Evolutionary conservation across 2,113 vertebrate species (phyloP).

Genomic region (Lycaon pictus): DNA sequence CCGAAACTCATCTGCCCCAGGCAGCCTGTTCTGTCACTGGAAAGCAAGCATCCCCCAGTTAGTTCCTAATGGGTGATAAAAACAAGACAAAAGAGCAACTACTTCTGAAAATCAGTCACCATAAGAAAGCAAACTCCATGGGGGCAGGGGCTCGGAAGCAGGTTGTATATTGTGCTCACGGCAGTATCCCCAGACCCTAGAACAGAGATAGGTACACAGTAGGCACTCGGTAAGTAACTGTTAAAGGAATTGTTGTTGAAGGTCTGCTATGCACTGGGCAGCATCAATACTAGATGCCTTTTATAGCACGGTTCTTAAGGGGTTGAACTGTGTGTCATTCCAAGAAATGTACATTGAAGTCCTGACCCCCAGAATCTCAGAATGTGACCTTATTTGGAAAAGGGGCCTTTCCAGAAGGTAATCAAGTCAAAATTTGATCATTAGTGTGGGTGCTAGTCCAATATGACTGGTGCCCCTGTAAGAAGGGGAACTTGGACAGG

Average conservation of each 20-base stretch:
- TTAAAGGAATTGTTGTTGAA: neutral
- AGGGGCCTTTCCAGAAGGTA: neutral
- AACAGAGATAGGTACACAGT: neutral
- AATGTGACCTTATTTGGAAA: neutral
- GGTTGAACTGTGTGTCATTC: neutral
- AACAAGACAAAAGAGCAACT: neutral
- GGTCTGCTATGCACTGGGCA: neutral
- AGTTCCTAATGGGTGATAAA: neutral
- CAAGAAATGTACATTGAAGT: neutral
- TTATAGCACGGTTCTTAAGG: rapidly evolving
- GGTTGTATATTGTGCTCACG: rapidly evolving
- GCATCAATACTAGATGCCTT: neutral
- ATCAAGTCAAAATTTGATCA: neutral
- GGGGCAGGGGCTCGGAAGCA: rapidly evolving
- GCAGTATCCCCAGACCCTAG: neutral
- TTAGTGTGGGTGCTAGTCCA: neutral
- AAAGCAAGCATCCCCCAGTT: neutral
- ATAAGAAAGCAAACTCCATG: neutral
- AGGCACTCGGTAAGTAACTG: rapidly evolving
- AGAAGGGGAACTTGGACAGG: neutral
- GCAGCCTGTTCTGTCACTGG: neutral
- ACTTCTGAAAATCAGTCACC: neutral
- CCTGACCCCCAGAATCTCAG: neutral
- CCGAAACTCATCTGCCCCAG: neutral
- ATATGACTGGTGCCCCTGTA: neutral